phyloP scores from a whole-genome alignment of 2,113 vertebrate species.

The Sakesphorus luctuosus region DNA sequence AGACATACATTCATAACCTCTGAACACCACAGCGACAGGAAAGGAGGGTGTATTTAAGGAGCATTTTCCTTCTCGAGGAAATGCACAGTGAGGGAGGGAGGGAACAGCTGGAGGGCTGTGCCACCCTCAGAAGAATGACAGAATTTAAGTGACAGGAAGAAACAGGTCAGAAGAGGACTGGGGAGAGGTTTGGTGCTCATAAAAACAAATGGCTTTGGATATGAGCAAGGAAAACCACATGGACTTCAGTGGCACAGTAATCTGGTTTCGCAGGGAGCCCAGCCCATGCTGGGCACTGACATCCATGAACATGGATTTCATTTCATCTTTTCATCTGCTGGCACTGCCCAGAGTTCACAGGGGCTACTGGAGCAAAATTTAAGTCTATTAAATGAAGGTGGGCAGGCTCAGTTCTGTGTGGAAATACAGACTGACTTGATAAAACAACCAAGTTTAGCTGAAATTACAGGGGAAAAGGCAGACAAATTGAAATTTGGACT shows the following conservation, averaged over 20 bases:
- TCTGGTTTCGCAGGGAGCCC: not conserved
- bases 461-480: not conserved
- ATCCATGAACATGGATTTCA: fast-evolving
- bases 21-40: not conserved
- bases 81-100: not conserved
- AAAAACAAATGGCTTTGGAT: not conserved
- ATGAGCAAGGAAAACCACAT: fast-evolving
- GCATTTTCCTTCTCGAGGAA: not conserved
- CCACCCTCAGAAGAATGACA: not conserved
- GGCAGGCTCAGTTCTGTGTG: not conserved
- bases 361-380: not conserved
- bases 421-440: not conserved
- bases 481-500: not conserved
- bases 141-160: not conserved
- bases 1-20: not conserved
- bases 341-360: not conserved
- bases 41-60: not conserved
- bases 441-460: not conserved
- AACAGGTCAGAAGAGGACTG: not conserved
- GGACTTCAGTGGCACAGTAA: not conserved
- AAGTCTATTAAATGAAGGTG: not conserved
- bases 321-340: not conserved
- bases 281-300: not conserved
- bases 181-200: not conserved
- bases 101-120: not conserved